Evolutionary conservation across 2,888 invertebrate species (phyloP).

Genomic region (Papilio demoleus): DNA sequence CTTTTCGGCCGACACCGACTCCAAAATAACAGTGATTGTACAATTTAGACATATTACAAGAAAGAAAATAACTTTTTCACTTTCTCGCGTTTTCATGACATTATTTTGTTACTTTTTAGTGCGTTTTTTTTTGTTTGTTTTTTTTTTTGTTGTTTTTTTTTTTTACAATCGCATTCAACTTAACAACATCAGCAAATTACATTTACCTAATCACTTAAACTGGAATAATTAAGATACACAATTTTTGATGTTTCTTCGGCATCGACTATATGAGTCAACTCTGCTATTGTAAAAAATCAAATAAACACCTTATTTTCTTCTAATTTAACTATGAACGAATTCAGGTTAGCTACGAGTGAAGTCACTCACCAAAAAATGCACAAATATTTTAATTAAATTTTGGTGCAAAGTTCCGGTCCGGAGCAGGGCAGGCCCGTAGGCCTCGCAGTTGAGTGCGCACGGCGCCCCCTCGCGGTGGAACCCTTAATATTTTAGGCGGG

Average conservation of each 20-base stretch:
- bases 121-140: no score
- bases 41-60: no score
- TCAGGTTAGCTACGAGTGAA: conserved; percentile 2
- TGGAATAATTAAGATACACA: background rate
- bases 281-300: background rate
- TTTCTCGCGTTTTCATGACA: no score
- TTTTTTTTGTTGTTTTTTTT: no score
- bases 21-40: no score
- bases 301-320: background rate
- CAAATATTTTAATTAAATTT: conserved; percentile 29
- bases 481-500: conserved; percentile 24
- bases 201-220: background rate
- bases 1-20: no score
- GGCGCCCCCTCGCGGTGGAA: background rate
- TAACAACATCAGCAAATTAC: background rate
- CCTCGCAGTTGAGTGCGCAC: conserved; percentile 9
- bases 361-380: conserved; percentile 15
- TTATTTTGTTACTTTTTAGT: no score
- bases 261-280: background rate
- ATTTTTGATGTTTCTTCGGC: background rate
- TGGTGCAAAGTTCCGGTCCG: background rate
- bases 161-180: background rate
- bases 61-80: no score
- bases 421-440: background rate
- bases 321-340: background rate